A percentile compares a stretch with the other conserved stretches of the same genome.
phyloP scores from a whole-genome alignment of 1,140 invertebrate genomes.

The Stegodyphus mimosarum region DNA sequence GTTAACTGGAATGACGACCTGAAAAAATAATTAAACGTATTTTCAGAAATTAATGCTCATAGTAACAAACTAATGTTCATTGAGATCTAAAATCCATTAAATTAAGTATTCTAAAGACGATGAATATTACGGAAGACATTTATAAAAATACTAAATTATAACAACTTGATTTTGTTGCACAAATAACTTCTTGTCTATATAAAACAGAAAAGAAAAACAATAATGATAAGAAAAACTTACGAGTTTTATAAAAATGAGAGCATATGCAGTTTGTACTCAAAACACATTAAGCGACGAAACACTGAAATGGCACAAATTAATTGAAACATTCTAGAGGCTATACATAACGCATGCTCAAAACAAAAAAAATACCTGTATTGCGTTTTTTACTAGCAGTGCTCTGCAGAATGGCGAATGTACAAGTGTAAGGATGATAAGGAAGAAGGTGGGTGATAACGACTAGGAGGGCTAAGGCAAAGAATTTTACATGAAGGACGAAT shows the following conservation, averaged over 20 bases:
- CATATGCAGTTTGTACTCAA: background rate
- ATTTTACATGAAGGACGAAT: constrained; percentile 18
- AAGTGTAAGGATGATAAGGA: background rate
- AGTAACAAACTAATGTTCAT: too few species aligned
- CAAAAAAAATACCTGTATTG: constrained; percentile 59
- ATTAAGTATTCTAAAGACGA: too few species aligned
- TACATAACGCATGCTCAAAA: constrained; percentile 13
- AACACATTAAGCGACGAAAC: background rate
- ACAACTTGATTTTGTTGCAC: constrained; percentile 43
- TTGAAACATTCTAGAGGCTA: background rate
- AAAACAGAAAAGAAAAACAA: constrained; percentile 23
- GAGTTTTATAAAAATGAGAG: background rate
- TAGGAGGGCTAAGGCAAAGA: constrained; percentile 11
- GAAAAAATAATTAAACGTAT: too few species aligned
- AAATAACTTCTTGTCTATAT: constrained; percentile 27
- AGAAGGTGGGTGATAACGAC: constrained; percentile 11
- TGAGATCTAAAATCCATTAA: too few species aligned
- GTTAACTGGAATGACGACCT: too few species aligned
- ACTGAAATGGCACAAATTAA: constrained; percentile 18
- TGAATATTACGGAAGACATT: background rate
- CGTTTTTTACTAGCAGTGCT: constrained; percentile 12
- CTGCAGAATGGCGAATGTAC: constrained; percentile 3
- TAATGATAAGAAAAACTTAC: background rate
- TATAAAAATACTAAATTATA: background rate
- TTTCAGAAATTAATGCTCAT: too few species aligned